Percentiles rank a stretch among this genome's conserved stretches.
Conservation (phyloP, 2,113 vertebrate genomes). For the Xiphophorus maculatus region DNA sequence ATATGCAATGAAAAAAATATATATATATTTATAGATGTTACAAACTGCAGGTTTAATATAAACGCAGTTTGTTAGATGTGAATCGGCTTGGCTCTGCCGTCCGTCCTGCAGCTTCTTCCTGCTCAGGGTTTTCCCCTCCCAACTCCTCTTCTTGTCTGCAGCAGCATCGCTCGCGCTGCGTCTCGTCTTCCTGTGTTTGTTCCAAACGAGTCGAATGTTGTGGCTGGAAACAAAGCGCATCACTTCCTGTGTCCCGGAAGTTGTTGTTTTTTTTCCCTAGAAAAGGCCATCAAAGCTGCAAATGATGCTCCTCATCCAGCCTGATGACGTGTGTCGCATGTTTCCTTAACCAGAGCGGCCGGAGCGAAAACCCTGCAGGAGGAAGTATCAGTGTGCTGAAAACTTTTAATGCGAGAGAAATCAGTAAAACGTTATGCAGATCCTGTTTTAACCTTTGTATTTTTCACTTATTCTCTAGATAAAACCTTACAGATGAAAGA, state of each 20-base stretch:
- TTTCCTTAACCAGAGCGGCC: background rate
- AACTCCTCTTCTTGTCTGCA: background rate
- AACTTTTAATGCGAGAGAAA: too few relatives aligned
- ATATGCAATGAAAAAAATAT: too few relatives aligned
- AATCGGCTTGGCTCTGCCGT: background rate
- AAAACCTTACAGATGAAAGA: too few relatives aligned
- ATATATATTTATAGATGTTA: too few relatives aligned
- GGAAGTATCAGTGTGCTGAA: background rate
- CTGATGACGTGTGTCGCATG: background rate
- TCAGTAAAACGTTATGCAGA: too few relatives aligned
- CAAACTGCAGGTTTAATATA: too few relatives aligned
- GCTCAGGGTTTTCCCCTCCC: background rate
- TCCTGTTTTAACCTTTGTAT: too few relatives aligned
- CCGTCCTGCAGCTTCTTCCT: background rate
- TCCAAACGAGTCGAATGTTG: background rate
- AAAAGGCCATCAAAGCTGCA: background rate
- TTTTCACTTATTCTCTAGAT: too few relatives aligned
- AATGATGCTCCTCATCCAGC: background rate
- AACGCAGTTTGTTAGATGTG: too few relatives aligned
- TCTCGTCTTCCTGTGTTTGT: slow-evolving; percentile 6
- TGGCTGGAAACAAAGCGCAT: slow-evolving; percentile 25
- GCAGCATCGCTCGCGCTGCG: background rate
- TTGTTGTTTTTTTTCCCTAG: background rate
- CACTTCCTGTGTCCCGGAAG: slow-evolving; percentile 10
- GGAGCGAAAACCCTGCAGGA: background rate